Base-by-base conservation (phyloP, 92 coral and sea anemone genomes). In the Nematostella vectensis region DNA sequence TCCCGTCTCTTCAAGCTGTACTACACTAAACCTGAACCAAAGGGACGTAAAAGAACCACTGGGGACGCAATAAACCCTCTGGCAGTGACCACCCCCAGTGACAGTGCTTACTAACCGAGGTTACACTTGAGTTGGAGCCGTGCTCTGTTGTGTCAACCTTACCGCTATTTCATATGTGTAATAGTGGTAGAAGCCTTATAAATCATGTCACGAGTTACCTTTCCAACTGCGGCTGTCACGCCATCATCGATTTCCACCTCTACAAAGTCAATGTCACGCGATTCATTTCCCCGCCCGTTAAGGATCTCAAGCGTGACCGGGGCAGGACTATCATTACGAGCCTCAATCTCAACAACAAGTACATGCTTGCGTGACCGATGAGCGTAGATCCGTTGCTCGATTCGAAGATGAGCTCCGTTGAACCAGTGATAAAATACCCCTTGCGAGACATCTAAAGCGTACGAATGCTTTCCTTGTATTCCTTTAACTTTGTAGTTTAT, bases 361-460 rank as follows among this genome's bases (percentile, higher is more conserved):
- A 83, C 55, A 58, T 83, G 76, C 52, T 52, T 83, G 18, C 70
- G 80, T 0, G 81, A 68, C 47, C 85, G 79, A 48, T 83, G 93
- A 52, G 93, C 93, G 54, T 83, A 83, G 10, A 83, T 59, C 25
- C 93, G 70, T 59, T 83, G 74, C 31, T 83, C 93, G 18, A 83
- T 62, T 6, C 17, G 10, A 21, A 78, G 50, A 12, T 69, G 31
- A 1, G 68, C 47, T 17, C 85, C 74, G n/a, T 3, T 54, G 49
- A 83, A 72, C 94, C 94, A 83, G 15, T 71, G 76, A 70, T 74
- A 83, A 40, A 83, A 83, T 18, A 79, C 79, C 16, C 83, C 94
- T 19, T 83, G 79, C 16, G 17, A 55, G 27, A 75, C 75, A 56
- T 83, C 94, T 26, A 83, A 54, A 0, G 83, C 94, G 65, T 74